Evolutionary conservation across 1,140 invertebrate species (phyloP), one percentile per base, ranked within the genome.

Genomic region (Drosophila persimilis): DNA sequence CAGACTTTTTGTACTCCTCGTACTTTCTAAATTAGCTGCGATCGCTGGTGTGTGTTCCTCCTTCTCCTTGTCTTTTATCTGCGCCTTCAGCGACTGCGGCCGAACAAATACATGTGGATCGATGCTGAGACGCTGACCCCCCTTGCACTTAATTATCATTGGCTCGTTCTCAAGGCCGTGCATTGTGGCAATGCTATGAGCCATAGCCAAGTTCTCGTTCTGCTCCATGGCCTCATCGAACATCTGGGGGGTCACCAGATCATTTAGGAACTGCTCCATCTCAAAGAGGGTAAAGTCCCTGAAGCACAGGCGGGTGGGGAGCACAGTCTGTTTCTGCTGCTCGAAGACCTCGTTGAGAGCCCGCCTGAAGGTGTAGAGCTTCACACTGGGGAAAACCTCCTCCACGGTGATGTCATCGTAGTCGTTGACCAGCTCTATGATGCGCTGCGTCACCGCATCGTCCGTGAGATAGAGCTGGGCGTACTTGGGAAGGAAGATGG

Each of bases 221-320:
- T 53, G 58, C 0, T 55, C 64, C 0, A 57, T 31, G 9, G 7
- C 50, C 2, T 60, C 46, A 8, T 67, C 54, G 7, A 67, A 65
- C 65, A 73, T 89, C 57, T 84, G 41, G 0, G 73, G 73, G 0
- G 89, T 90, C 13, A 89, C 55, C n/a, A 90, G 35, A 31, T 84
- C 77, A 11, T 51, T 11, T 0, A 90, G 39, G 22, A 90, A 90
- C 29, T 58, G 24, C 5, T 90, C 46, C 78, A 84, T 88, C 56
- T 90, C 73, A 29, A 62, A 90, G 0, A 90, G 64, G 0, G 89
- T 90, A 39, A 90, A 90, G 17, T 90, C 89, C 9, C 89, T 80
- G 59, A 88, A 90, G 31, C 89, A 90, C 1, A 90, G 66, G 2
- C 71, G 65, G 0, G 81, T 79, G 2, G 89, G 89, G 29, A 90